Evolutionary conservation across 2,888 invertebrate genomes (phyloP).

Genomic region (Bhutanitis thaidina): DNA sequence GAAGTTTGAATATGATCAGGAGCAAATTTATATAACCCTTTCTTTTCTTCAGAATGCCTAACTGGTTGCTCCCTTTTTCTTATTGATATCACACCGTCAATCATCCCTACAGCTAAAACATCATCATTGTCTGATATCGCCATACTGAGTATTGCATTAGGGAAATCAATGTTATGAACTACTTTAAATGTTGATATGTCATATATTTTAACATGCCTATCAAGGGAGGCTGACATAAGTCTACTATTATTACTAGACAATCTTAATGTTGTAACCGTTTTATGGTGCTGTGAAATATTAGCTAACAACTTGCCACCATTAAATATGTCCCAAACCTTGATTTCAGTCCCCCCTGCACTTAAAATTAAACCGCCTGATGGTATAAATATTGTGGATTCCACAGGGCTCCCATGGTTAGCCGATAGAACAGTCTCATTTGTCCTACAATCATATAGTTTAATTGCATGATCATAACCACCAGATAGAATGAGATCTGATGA

Average conservation of each 20-base stretch:
- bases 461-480: slow-evolving; percentile 93
- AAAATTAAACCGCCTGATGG: slow-evolving; percentile 94
- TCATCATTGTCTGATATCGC: slow-evolving; percentile 88
- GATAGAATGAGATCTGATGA: slow-evolving; percentile 88
- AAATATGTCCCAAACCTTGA: slow-evolving; percentile 96
- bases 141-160: slow-evolving; percentile 93
- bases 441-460: slow-evolving; percentile 93
- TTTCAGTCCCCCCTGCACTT: slow-evolving; percentile 94
- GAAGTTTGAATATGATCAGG: slow-evolving; percentile 63
- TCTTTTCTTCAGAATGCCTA: slow-evolving; percentile 51
- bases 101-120: slow-evolving; percentile 93
- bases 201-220: slow-evolving; percentile 96
- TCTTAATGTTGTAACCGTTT: slow-evolving; percentile 93
- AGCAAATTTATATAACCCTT: slow-evolving; percentile 70
- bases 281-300: slow-evolving; percentile 94
- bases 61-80: slow-evolving; percentile 84
- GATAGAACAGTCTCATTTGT: slow-evolving; percentile 83
- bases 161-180: slow-evolving; percentile 93
- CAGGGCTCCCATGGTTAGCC: slow-evolving; percentile 93
- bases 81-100: slow-evolving; percentile 94
- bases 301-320: slow-evolving; percentile 92
- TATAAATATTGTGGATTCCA: slow-evolving; percentile 92
- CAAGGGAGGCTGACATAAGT: slow-evolving; percentile 93
- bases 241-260: slow-evolving; percentile 90
- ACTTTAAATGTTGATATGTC: slow-evolving; percentile 92